Evolutionary conservation across 2,797 vertebrate species (phyloP), one percentile per base, ranked within the genome.

Genomic region (Pangasius krempfi): DNA sequence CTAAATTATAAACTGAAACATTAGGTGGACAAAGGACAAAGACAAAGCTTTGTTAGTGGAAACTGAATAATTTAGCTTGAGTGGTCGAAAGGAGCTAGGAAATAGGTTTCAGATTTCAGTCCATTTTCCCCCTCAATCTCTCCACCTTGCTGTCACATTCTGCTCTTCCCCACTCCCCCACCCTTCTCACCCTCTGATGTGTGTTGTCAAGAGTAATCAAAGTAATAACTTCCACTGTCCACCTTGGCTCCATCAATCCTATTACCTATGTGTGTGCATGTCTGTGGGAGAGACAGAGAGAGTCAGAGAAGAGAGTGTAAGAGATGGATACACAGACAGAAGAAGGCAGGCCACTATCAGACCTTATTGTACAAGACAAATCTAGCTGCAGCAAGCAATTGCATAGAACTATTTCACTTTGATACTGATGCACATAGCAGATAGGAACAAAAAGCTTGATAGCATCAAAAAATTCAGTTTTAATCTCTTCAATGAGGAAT

Each of bases 201-300:
- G 64, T 86, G 73, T 76, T 90, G 78, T 86, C 86, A 90, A 76
- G 86, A 73, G 86, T 89, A 86, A 88, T 87, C 88, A 90, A 83
- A 70, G 66, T 87, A 88, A 89, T 83, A 90, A 73, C 56, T 81
- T 86, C 50, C 56, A 86, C 54, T 89, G 40, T 84, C 75, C n/a
- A 80, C 37, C 33, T 56, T 16, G 1, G 30, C 37, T 47, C 83
- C 83, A 66, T 68, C 79, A 83, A 88, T 88, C 86, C 79, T 73
- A 83, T 88, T 87, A 84, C 86, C n/a, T 33, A 2, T 60, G 85
- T 89, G 66, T 89, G 79, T 44, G 56, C 9, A 47, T 60, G 52
- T 64, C 22, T 73, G 50, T 47, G 52, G 64, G 54, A 73, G 54
- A 73, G 37, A 60, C 33, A 44, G 84, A 80, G n/a, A 70, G 50